Percentiles rank a stretch among this genome's conserved stretches.
Conservation (phyloP, 2,888 invertebrate genomes). For the Mythimna pallens region DNA sequence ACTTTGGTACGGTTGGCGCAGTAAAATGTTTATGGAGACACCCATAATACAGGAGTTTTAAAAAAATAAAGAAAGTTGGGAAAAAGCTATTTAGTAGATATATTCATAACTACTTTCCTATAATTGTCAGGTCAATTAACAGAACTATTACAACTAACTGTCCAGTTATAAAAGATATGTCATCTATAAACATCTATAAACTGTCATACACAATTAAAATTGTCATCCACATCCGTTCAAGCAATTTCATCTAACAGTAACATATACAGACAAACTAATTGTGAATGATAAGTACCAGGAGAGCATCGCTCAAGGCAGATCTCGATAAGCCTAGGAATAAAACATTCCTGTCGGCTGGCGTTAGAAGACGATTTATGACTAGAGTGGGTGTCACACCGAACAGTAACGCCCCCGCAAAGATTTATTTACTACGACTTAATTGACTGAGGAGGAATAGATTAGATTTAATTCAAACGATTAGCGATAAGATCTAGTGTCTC, state of each 20-base stretch:
- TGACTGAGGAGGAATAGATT: conserved; percentile 55
- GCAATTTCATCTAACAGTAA: conserved; percentile 31
- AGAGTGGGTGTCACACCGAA: conserved; percentile 65
- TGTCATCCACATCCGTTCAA: conserved; percentile 44
- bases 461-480: conserved; percentile 50
- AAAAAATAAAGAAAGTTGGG: too few relatives aligned
- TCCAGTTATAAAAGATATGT: conserved; percentile 1
- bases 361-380: conserved; percentile 59
- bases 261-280: conserved; percentile 47
- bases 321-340: conserved; percentile 59
- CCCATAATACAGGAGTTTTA: too few relatives aligned
- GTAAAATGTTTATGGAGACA: too few relatives aligned
- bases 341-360: conserved; percentile 53
- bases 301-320: conserved; percentile 51
- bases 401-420: conserved; percentile 58
- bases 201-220: conserved; percentile 41
- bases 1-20: too few relatives aligned
- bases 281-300: conserved; percentile 56
- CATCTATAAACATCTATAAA: conserved; percentile 9
- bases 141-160: conserved; percentile 1
- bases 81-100: too few relatives aligned
- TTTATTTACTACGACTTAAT: conserved; percentile 64
- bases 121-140: conserved; percentile 7
- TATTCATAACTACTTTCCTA: neutral
- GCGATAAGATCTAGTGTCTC: conserved; percentile 52